Percentiles rank a stretch among this genome's conserved stretches.
phyloP scores from a whole-genome alignment of 2,113 vertebrate species.

The Seriola quinqueradiata region DNA sequence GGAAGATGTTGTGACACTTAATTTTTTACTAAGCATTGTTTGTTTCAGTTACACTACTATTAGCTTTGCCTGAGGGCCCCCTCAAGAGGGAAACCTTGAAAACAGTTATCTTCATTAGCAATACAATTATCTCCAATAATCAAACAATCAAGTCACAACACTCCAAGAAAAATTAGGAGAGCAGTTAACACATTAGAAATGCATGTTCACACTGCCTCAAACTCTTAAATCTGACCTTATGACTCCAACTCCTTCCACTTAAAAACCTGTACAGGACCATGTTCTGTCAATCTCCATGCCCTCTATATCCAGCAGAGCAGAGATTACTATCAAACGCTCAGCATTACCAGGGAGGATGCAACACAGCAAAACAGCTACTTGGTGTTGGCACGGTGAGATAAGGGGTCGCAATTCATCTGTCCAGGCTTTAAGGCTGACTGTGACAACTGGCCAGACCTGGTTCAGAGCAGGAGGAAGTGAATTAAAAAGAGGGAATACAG shows the following conservation, averaged over 20 bases:
- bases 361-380: slow-evolving; percentile 64
- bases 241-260: not conserved
- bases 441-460: slow-evolving; percentile 23
- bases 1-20: not conserved
- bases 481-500: slow-evolving; percentile 21
- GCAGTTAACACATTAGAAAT: not conserved
- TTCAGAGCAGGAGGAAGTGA: slow-evolving; percentile 6
- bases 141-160: not conserved
- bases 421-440: slow-evolving; percentile 30
- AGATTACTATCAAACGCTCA: slow-evolving; percentile 55
- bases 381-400: slow-evolving; percentile 48
- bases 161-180: not conserved
- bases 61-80: not conserved
- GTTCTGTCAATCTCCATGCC: slow-evolving; percentile 32
- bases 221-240: not conserved
- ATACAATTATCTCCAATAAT: not conserved
- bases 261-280: slow-evolving; percentile 4
- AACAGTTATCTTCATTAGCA: not conserved
- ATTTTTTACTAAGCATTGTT: not conserved
- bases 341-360: slow-evolving; percentile 48
- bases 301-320: slow-evolving; percentile 40
- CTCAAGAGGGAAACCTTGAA: not conserved
- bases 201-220: not conserved
- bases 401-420: slow-evolving; percentile 61
- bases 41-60: not conserved